Base-by-base conservation (phyloP, 2,797 vertebrate genomes). In the Fratercula arctica region DNA sequence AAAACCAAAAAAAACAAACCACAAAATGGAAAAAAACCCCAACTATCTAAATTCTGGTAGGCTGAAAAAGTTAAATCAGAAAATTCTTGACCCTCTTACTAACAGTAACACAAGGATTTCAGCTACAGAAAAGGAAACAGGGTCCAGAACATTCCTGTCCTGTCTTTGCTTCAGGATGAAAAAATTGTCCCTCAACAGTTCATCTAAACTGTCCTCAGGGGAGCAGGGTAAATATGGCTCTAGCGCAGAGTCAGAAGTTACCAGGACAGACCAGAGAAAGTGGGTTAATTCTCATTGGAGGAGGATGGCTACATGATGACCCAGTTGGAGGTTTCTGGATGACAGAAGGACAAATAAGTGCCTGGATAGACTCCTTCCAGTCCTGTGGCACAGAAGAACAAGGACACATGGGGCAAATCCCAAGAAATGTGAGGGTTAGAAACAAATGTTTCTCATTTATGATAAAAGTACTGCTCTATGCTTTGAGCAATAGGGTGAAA, bases 201-300 rank as follows among this genome's bases (percentile, higher is more conserved):
- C 53, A 66, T 51, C 68, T 79, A 73, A 89, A 91, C 7, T 50
- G n/a, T 67, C 51, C 92, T 73, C 69, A 59, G 35, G 57, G 56
- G 26, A 92, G 35, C 31, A 73, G 46, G 45, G 94, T 84, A 97
- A 95, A 96, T 89, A 89, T 59, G n/a, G 67, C 66, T 89, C 63
- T 61, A 74, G 37, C 1, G 13, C 45, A 85, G 63, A 59, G 59
- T 59, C 69, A 91, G 43, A 93, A 86, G 73, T 53, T 94, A 86
- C 26, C 29, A 63, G 87, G 79, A 91, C 89, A 88, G 61, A 35
- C 12, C 0, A 1, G 19, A 73, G 85, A 93, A 96, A 96, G 94
- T 91, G 76, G 29, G 61, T 83, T 84, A 63, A 87, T 84, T 92
- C 89, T 92, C 6, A 0, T 6, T 78, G 72, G 89, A 96, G 59